These are phyloP conservation scores for Drosophila funebris DNA, from an alignment of 1,140 invertebrate genomes.

Conservation along the genomic window DNA sequence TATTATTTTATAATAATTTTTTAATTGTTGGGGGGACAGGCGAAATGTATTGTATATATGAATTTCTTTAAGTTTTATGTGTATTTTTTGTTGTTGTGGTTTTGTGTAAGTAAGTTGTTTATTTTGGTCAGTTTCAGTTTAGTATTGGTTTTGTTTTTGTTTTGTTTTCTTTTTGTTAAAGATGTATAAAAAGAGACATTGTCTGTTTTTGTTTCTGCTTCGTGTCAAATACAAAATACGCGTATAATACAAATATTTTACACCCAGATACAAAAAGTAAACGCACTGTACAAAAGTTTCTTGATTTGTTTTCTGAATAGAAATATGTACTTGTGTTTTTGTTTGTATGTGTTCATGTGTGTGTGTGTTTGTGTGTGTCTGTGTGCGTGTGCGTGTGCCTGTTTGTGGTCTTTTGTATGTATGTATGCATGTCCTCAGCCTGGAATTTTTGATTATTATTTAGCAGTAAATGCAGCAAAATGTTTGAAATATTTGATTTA, in stretches of 20 bases:
- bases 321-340: conserved; percentile 3
- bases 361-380: conserved; percentile 21
- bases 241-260: conserved; percentile 75
- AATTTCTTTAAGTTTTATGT: conserved; percentile 9
- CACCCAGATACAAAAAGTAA: conserved; percentile 74
- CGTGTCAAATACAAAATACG: conserved; percentile 74
- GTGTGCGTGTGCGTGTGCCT: conserved; percentile 11
- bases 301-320: conserved; percentile 34
- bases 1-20: conserved; percentile 43
- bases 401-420: conserved; percentile 2
- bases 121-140: conserved; percentile 50
- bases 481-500: conserved; percentile 79
- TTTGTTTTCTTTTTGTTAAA: conserved; percentile 51
- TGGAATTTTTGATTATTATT: conserved; percentile 79
- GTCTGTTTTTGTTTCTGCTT: conserved; percentile 32
- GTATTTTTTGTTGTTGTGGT: conserved; percentile 5
- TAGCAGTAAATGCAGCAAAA: conserved; percentile 73
- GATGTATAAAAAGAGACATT: conserved; percentile 74
- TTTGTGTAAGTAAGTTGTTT: conserved; percentile 25
- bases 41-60: conserved; percentile 19
- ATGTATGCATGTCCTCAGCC: conserved; percentile 56
- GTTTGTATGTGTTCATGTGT: conserved; percentile 13
- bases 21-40: conserved; percentile 8
- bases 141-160: conserved; percentile 45
- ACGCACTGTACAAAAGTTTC: conserved; percentile 73